A percentile compares a stretch with the other conserved stretches of the same genome.
Evolutionary conservation across 2,113 vertebrate genomes (phyloP).

Genomic region (Carollia perspicillata): DNA sequence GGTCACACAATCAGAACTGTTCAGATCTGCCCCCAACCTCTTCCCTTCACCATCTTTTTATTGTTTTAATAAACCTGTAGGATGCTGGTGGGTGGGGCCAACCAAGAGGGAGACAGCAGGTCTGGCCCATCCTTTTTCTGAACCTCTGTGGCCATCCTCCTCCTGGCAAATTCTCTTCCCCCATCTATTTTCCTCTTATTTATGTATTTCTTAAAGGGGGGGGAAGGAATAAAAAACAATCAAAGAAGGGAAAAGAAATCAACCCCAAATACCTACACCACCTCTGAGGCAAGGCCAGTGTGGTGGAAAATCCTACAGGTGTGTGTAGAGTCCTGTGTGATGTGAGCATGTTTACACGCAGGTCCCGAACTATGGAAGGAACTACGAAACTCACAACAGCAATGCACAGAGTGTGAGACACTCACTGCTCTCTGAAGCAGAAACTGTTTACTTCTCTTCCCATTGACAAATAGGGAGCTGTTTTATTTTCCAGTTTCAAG

Average conservation of each 20-base stretch:
- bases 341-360: accelerated
- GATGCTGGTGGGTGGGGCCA: not conserved
- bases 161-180: constrained; percentile 26
- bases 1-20: not conserved
- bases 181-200: constrained; percentile 52
- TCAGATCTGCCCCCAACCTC: not conserved
- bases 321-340: not conserved
- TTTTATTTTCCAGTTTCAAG: not conserved
- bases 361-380: not conserved
- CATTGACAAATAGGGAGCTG: not conserved
- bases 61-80: not conserved
- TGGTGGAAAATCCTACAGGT: not conserved
- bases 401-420: not conserved
- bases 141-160: constrained; percentile 35
- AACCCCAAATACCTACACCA: not conserved
- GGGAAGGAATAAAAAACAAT: not conserved
- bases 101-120: not conserved
- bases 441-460: not conserved
- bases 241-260: constrained; percentile 29
- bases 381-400: not conserved
- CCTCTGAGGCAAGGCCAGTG: not conserved
- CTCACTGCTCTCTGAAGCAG: not conserved
- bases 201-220: not conserved
- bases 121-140: not conserved
- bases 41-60: not conserved